These are phyloP conservation scores for Toxotes jaculatrix DNA, from an alignment of 2,113 vertebrate genomes.

Conservation along the genomic window DNA sequence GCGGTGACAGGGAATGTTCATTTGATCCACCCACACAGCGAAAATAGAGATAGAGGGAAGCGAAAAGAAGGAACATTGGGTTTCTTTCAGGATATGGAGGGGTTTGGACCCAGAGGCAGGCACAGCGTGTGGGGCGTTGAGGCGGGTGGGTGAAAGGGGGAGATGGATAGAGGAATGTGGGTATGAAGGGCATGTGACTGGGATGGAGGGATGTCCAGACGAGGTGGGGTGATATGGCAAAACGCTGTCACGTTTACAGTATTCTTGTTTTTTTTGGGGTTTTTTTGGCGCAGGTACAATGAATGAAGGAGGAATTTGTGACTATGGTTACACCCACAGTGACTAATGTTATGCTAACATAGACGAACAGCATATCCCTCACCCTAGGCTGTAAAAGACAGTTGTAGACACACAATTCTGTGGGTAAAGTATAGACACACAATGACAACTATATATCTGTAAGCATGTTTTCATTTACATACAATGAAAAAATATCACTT, in stretches of 20 bases:
- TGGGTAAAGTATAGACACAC: neutral
- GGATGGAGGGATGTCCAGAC: constrained; percentile 60
- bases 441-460: neutral
- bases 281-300: constrained; percentile 43
- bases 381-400: constrained; percentile 8
- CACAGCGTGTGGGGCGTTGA: constrained; percentile 29
- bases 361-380: constrained; percentile 23
- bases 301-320: constrained; percentile 61
- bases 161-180: constrained; percentile 70
- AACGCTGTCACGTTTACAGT: constrained; percentile 57
- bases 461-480: neutral
- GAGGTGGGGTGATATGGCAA: constrained; percentile 56
- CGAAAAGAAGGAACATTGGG: constrained; percentile 34
- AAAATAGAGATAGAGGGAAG: constrained; percentile 30
- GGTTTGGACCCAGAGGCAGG: constrained; percentile 57
- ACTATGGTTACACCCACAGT: constrained; percentile 65
- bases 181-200: constrained; percentile 72
- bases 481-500: constrained; percentile 9
- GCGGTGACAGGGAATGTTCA: constrained; percentile 37
- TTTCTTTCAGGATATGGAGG: constrained; percentile 53
- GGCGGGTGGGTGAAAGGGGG: constrained; percentile 27
- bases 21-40: constrained; percentile 32
- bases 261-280: constrained; percentile 11
- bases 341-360: constrained; percentile 57
- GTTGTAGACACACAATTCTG: neutral